Conservation (phyloP, 2,888 invertebrate genomes). For the Hirtodrosophila cameraria region DNA sequence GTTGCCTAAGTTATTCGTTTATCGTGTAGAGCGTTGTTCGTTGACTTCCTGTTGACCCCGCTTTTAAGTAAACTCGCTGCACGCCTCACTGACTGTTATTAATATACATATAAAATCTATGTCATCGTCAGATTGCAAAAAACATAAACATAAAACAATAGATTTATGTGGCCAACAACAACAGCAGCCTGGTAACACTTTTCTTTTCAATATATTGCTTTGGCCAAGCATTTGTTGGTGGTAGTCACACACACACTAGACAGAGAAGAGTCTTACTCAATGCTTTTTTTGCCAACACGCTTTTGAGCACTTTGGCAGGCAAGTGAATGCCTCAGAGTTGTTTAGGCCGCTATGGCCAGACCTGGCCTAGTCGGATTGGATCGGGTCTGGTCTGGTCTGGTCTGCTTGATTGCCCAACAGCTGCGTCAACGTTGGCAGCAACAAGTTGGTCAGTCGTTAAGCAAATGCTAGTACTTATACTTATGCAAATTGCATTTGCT, state of each 20-base stretch:
- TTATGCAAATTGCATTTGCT: conserved; percentile 28
- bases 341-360: conserved; percentile 21
- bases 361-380: conserved; percentile 15
- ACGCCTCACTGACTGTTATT: conserved; percentile 42
- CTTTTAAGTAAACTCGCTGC: too few relatives aligned
- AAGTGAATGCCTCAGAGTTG: conserved; percentile 53
- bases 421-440: conserved; percentile 7
- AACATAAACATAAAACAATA: conserved; percentile 36
- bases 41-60: conserved; percentile 37
- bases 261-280: conserved; percentile 55
- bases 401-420: conserved; percentile 56
- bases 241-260: conserved; percentile 23
- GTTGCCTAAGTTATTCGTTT: conserved; percentile 61
- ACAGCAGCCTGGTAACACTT: conserved; percentile 51
- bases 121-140: conserved; percentile 63
- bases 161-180: conserved; percentile 25
- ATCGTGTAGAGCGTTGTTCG: conserved; percentile 12
- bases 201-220: conserved; percentile 56
- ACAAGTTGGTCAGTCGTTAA: conserved; percentile 59
- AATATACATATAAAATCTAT: conserved; percentile 45
- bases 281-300: conserved; percentile 45
- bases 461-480: conserved; percentile 42
- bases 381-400: conserved; percentile 15
- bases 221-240: conserved; percentile 13
- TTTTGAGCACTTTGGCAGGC: conserved; percentile 47